Evolutionary conservation across 2,888 invertebrate species (phyloP).

Genomic region (Cosmia pyralina): DNA sequence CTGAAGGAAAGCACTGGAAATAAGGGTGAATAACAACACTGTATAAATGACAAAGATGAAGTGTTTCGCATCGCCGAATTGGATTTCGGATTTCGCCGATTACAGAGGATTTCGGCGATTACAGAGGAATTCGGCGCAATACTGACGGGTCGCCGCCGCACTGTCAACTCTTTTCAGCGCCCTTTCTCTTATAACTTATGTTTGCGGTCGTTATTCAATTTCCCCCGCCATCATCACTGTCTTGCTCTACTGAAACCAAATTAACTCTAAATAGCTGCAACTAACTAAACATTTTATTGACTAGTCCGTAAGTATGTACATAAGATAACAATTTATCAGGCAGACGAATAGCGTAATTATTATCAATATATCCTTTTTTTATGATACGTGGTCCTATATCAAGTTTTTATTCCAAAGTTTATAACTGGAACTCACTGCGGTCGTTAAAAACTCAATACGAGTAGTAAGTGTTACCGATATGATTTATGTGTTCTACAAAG

Average conservation of each 20-base stretch:
- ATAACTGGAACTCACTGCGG: conserved; percentile 34
- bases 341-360: neutral
- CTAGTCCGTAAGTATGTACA: neutral
- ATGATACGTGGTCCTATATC: neutral
- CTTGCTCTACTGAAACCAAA: neutral
- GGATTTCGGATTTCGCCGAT: too few relatives aligned
- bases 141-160: too few relatives aligned
- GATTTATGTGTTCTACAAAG: conserved; percentile 54
- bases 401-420: conserved; percentile 36
- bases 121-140: neutral
- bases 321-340: neutral
- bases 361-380: neutral
- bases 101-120: too few relatives aligned
- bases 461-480: conserved; percentile 48
- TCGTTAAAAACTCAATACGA: conserved; percentile 54
- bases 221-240: neutral
- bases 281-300: neutral
- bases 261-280: neutral
- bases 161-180: neutral
- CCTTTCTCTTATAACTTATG: neutral
- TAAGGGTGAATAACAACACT: neutral
- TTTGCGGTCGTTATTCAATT: neutral
- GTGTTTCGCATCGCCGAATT: too few relatives aligned
- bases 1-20: neutral
- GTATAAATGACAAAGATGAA: neutral